Conservation (phyloP, 2,113 vertebrate genomes). For the Carassius carassius region DNA sequence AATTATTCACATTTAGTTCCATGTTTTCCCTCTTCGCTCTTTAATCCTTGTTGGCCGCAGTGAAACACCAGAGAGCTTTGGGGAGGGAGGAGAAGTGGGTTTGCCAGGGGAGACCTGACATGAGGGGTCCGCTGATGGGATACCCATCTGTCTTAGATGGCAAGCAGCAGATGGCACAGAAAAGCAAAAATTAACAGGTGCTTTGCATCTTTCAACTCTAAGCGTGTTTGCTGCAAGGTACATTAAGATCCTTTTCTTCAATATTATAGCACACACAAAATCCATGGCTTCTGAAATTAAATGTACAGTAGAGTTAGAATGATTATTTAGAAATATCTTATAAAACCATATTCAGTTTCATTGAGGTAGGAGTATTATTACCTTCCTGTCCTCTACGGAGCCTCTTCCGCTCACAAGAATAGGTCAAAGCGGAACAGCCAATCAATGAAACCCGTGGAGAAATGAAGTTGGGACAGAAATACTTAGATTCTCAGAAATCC, state of each 20-base stretch:
- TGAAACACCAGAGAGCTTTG: conserved; percentile 5
- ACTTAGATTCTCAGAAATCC: conserved; percentile 37
- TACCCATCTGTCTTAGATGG: conserved; percentile 42
- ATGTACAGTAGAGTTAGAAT: neutral
- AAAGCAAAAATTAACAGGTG: conserved; percentile 23
- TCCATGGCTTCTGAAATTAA: neutral
- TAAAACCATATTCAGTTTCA: neutral
- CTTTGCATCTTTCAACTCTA: conserved; percentile 26
- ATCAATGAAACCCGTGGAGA: neutral
- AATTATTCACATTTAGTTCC: conserved; percentile 45
- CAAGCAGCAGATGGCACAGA: conserved; percentile 47
- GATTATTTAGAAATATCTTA: neutral
- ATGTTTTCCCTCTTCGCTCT: conserved; percentile 23
- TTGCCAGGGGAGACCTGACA: neutral
- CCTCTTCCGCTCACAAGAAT: neutral
- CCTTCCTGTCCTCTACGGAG: neutral
- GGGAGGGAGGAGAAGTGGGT: conserved; percentile 11
- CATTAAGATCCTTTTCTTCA: neutral
- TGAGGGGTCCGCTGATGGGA: conserved; percentile 6
- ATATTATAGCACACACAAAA: neutral
- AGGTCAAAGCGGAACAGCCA: neutral
- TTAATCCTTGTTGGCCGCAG: conserved; percentile 32
- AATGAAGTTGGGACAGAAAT: conserved; percentile 7
- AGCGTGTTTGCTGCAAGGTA: neutral
- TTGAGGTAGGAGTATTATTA: neutral